A percentile compares a stretch with the other conserved stretches of the same genome.
phyloP scores from a whole-genome alignment of 2,113 vertebrate species.

The Turnix velox region DNA sequence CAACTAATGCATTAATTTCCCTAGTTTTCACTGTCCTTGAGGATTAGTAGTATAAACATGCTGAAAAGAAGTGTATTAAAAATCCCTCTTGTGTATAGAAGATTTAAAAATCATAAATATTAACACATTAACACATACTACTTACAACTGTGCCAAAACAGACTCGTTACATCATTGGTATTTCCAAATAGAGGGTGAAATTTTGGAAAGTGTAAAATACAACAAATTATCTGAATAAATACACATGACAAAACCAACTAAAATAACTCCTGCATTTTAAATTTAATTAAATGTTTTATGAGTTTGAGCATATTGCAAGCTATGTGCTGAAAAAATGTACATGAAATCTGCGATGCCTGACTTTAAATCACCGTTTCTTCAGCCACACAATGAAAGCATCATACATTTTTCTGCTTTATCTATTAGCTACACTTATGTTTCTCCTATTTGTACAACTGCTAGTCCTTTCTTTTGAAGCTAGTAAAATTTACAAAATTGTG shows the following conservation, averaged over 20 bases:
- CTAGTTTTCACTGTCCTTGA: background rate
- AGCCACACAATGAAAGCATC: background rate
- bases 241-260: slow-evolving; percentile 38
- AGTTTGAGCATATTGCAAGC: slow-evolving; percentile 18
- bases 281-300: slow-evolving; percentile 36
- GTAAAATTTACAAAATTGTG: background rate
- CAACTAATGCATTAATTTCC: background rate
- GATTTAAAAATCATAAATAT: slow-evolving; percentile 55
- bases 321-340: background rate
- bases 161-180: slow-evolving; percentile 37
- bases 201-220: slow-evolving; percentile 51
- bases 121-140: slow-evolving; percentile 49
- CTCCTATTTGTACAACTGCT: background rate
- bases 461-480: background rate
- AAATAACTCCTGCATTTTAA: slow-evolving; percentile 33
- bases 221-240: slow-evolving; percentile 41
- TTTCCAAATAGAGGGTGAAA: slow-evolving; percentile 46
- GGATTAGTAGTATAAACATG: background rate
- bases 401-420: background rate
- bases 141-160: slow-evolving; percentile 55
- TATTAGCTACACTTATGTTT: background rate
- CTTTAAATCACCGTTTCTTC: background rate
- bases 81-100: slow-evolving; percentile 15
- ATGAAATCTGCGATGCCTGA: background rate
- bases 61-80: background rate